Conservation (phyloP, 2,888 invertebrate species). For the Stomorhina lunata region DNA sequence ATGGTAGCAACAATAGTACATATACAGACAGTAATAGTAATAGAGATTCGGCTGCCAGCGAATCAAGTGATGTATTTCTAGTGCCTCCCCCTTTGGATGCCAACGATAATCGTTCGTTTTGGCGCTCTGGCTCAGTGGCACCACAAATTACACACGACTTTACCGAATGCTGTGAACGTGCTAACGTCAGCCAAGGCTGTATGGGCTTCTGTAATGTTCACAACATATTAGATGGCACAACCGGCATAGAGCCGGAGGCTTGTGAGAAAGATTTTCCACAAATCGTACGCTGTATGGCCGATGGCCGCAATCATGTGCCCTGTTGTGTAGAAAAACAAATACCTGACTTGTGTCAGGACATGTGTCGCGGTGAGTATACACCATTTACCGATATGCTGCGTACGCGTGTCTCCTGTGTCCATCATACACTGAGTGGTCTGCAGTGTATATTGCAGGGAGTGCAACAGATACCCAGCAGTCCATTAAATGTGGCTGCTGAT, state of each 20-base stretch:
- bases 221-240: conserved; percentile 86
- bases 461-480: conserved; percentile 85
- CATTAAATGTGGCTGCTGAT: conserved; percentile 86
- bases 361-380: conserved; percentile 91
- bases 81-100: conserved; percentile 74
- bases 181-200: conserved; percentile 87
- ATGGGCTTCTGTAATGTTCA: conserved; percentile 91
- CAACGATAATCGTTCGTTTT: conserved; percentile 76
- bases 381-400: conserved; percentile 91
- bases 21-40: conserved; percentile 38
- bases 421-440: conserved; percentile 89
- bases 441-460: conserved; percentile 92
- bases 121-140: conserved; percentile 71
- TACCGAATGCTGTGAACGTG: conserved; percentile 87
- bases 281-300: conserved; percentile 89
- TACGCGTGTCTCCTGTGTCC: conserved; percentile 91
- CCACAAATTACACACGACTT: conserved; percentile 86
- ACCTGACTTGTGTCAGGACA: conserved; percentile 91
- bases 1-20: conserved; percentile 32
- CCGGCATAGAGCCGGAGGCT: conserved; percentile 89
- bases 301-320: conserved; percentile 91
- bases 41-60: conserved; percentile 62
- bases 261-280: conserved; percentile 90
- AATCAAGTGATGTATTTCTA: conserved; percentile 74
- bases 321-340: conserved; percentile 90